Conservation (phyloP, 2,797 vertebrate genomes). For the Pangasius djambal region DNA sequence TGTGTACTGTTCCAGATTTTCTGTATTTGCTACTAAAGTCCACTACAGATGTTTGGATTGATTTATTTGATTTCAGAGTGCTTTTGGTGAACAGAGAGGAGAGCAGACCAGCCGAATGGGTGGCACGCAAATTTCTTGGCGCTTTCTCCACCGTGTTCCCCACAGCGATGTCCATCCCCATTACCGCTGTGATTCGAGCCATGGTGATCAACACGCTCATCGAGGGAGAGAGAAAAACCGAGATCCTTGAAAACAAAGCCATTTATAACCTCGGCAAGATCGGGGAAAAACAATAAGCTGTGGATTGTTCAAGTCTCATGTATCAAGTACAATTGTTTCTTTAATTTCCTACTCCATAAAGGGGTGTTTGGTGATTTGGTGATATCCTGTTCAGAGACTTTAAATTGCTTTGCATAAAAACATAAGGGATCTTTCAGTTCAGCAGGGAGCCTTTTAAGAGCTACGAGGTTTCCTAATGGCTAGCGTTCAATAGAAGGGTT, state of each 20-base stretch:
- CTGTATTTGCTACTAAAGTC: background rate
- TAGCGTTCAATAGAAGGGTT: background rate
- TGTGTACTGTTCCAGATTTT: background rate
- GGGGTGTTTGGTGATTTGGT: background rate
- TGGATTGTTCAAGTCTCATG: background rate
- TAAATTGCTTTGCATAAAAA: background rate
- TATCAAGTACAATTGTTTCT: conserved; percentile 22
- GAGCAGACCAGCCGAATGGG: conserved; percentile 74
- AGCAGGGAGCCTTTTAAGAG: background rate
- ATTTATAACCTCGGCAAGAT: conserved; percentile 72
- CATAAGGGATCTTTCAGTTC: background rate
- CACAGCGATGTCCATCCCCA: conserved; percentile 71
- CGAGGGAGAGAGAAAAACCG: conserved; percentile 66
- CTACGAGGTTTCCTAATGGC: background rate
- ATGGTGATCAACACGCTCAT: conserved; percentile 75
- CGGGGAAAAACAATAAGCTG: conserved; percentile 51
- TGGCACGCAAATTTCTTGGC: conserved; percentile 71
- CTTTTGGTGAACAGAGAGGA: conserved; percentile 79
- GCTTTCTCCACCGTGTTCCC: conserved; percentile 66
- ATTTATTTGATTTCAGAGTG: conserved; percentile 63
- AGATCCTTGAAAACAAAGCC: conserved; percentile 80
- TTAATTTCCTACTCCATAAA: background rate
- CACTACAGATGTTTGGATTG: background rate
- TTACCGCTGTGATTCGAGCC: conserved; percentile 67
- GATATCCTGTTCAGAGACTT: background rate